Base-by-base conservation (phyloP, 2,113 vertebrate species). In the Neotragus pygmaeus region DNA sequence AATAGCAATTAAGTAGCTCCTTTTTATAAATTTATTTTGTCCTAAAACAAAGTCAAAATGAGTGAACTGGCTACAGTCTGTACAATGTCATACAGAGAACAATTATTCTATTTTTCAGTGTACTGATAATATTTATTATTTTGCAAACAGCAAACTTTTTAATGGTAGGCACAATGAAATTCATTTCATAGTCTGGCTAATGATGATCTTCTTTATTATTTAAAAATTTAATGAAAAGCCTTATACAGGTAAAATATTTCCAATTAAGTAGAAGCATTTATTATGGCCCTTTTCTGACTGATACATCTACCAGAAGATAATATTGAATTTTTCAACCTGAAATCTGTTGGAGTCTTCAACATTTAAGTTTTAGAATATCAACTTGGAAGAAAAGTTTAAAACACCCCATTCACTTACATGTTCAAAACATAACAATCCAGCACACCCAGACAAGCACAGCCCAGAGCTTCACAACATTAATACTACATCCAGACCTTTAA, bases 201-300 rank as follows among this genome's bases (percentile, higher is more conserved):
- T 8, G 45, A n/a, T 92, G 64, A 90, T 95, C 95, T 88, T 58
- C 55, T 47, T 91, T 85, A 53, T 39, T 62, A 82, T 64, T 81
- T 7, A 93, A 97, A 97, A 58, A 19, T n/a, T 47, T 58, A 96
- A 64, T 87, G 28, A 39, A 85, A 98, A 98, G 57, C 25, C 19
- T 86, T 53, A 57, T 83, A 86, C 2, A 77, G 27, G 2, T 2
- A 87, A 90, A 94, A 60, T 23, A 47, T 1, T 83, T 83, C 25
- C 66, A 33, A 43, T 60, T 88, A 62, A 96, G 91, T 66, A 66
- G 83, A 93, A 93, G 21, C 3, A 91, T 89, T 58, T 66, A 83
- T 49, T 39, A 6, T 49, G 43, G 16, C 62, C 47, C 11, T 95
- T 94, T 95, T 89, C 53, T 80, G 57, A 27, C 62, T 84, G 6